Conservation (phyloP, 2,797 vertebrate genomes). For the Pogonophryne albipinna region DNA sequence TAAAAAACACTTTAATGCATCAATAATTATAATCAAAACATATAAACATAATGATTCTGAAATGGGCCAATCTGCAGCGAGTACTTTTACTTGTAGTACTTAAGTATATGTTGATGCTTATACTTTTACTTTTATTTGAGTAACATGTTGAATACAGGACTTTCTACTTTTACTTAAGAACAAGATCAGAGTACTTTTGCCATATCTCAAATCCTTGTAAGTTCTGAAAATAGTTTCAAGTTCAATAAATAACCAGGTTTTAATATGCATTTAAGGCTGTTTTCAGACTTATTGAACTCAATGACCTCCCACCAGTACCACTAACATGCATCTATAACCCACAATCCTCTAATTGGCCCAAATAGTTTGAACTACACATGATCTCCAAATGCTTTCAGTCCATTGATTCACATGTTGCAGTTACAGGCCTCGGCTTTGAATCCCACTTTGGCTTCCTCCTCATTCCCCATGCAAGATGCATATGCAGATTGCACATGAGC, state of each 20-base stretch:
- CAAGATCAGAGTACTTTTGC: too few species aligned
- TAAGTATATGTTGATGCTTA: too few species aligned
- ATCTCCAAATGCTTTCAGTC: conserved; percentile 42
- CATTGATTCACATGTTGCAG: conserved; percentile 50
- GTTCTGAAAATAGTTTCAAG: not conserved
- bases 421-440: conserved; percentile 21
- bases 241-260: not conserved
- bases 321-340: conserved; percentile 21
- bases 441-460: conserved; percentile 56
- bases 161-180: too few species aligned
- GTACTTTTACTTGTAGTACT: too few species aligned
- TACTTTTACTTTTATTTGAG: too few species aligned
- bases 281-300: conserved; percentile 19
- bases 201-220: not conserved
- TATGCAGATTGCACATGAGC: conserved; percentile 76
- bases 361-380: conserved; percentile 37
- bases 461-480: conserved; percentile 67
- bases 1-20: too few species aligned
- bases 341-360: conserved; percentile 34
- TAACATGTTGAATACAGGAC: too few species aligned
- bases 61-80: too few species aligned
- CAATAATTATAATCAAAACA: too few species aligned
- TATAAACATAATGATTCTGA: too few species aligned
- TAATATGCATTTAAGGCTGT: not conserved
- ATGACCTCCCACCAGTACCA: not conserved